Evolutionary conservation across 2,797 vertebrate genomes (phyloP).

Genomic region (Bovichtus diacanthus): DNA sequence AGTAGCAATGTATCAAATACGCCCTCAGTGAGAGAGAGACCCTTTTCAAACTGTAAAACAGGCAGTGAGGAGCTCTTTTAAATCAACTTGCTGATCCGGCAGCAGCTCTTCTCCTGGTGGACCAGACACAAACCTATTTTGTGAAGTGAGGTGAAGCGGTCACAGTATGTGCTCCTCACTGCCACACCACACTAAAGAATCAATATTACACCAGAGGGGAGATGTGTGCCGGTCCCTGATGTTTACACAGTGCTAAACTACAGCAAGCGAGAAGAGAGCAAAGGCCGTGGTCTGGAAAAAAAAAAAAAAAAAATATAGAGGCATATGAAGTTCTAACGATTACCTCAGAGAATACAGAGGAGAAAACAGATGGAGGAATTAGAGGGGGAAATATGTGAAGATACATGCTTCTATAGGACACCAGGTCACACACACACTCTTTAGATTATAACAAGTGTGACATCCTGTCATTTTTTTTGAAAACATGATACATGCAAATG

Average conservation of each 20-base stretch:
- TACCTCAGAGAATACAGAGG: constrained; percentile 69
- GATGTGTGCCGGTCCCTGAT: constrained; percentile 58
- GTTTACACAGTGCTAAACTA: constrained; percentile 60
- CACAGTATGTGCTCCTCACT: constrained; percentile 64
- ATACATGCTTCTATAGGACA: neutral
- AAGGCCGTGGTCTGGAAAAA: constrained; percentile 60
- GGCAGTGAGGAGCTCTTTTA: constrained; percentile 11
- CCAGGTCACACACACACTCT: no score
- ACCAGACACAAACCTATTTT: constrained; percentile 38
- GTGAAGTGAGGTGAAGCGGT: constrained; percentile 66
- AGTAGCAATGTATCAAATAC: neutral
- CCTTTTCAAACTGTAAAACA: neutral
- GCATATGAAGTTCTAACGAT: constrained; percentile 70
- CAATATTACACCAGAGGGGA: constrained; percentile 74
- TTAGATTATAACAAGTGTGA: neutral
- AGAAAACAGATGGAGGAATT: constrained; percentile 21
- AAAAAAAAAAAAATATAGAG: constrained; percentile 52
- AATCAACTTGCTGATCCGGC: constrained; percentile 38
- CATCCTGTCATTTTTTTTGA: neutral
- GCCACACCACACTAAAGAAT: constrained; percentile 57
- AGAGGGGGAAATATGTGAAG: constrained; percentile 17
- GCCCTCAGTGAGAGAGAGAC: neutral
- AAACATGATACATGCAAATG: neutral
- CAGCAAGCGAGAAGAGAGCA: constrained; percentile 44
- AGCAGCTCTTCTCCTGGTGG: constrained; percentile 41